These are phyloP conservation scores for Myrmecobius fasciatus DNA, from an alignment of 2,113 vertebrate species.

Conservation along the genomic window DNA sequence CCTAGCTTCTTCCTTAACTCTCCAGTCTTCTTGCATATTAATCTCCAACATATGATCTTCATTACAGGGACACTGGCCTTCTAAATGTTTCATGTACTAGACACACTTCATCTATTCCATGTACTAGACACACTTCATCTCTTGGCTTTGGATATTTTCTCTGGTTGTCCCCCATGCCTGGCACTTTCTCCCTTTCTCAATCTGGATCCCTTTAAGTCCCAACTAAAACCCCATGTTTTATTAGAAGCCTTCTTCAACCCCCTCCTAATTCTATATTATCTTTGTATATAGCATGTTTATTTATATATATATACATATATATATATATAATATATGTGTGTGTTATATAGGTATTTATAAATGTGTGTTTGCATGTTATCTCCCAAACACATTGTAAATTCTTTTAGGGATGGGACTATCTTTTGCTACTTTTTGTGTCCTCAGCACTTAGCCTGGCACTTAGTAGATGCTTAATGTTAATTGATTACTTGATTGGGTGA, in stretches of 20 bases:
- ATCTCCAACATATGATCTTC: not conserved
- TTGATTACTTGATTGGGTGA: not conserved
- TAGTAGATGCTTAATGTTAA: not conserved
- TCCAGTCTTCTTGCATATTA: not conserved
- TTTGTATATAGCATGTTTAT: not conserved
- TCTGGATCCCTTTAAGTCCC: not conserved
- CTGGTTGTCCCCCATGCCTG: not conserved
- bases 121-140: not conserved
- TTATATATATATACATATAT: too few species aligned
- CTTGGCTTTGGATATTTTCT: not conserved
- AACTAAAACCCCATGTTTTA: not conserved
- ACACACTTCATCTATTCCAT: not conserved
- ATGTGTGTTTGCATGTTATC: not conserved
- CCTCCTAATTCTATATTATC: not conserved
- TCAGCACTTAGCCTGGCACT: not conserved
- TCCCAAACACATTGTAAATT: not conserved
- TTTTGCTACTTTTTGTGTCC: not conserved
- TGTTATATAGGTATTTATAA: too few species aligned
- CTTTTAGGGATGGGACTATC: not conserved
- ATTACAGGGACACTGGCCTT: not conserved
- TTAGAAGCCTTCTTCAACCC: not conserved
- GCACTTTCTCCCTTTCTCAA: not conserved
- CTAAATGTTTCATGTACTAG: not conserved
- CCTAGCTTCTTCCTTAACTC: not conserved
- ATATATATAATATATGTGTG: too few species aligned